Base-by-base conservation (phyloP, 2,888 invertebrate genomes). In the Xestia ashworthii region DNA sequence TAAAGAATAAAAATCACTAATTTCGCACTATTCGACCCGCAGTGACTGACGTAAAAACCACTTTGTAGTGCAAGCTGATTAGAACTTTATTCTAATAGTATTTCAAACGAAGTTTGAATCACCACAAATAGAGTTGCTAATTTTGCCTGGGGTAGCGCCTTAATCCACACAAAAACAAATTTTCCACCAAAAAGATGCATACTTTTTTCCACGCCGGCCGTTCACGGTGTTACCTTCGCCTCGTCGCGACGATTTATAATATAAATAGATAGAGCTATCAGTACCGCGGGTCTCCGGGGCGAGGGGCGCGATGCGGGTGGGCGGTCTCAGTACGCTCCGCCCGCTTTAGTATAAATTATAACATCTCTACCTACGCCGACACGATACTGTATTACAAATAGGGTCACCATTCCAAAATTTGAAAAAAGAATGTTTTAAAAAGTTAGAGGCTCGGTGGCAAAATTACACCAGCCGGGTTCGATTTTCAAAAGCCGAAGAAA, bases 261-360 rank as follows among this genome's bases (percentile, higher is more conserved):
- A 68, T 67, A 71, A 85, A 82, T 82, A 82, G 68, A 83, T 76
- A 81, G 76, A 82, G 76, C n/a, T 72, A 58, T 83, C 72, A 73
- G 72, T 73, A 25, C 58, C 44, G 73, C 48, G 14, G n/a, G 83
- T 72, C 74, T 72, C 25, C 65, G 73, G 86, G 71, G 86, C 83
- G 86, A 9, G 44, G 44, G 44, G 44, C 44, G 32, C 25, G 60
- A 32, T 32, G 32, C 32, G 71, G 8, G 84, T 83, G 84, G 79
- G 83, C 87, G 84, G 68, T 77, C 68, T 68, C 66, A 0, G 1
- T 14, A 48, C 46, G 84, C 83, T 83, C 83, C 83, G 83, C 83
- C 83, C 75, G 83, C 78, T 75, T 71, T 32, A 65, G 44, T 50
- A 71, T 76, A 64, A 83, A 75, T 87, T 83, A 78, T 75, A 46